Evolutionary conservation across 2,113 vertebrate genomes (phyloP).

Genomic region (Galemys pyrenaicus): DNA sequence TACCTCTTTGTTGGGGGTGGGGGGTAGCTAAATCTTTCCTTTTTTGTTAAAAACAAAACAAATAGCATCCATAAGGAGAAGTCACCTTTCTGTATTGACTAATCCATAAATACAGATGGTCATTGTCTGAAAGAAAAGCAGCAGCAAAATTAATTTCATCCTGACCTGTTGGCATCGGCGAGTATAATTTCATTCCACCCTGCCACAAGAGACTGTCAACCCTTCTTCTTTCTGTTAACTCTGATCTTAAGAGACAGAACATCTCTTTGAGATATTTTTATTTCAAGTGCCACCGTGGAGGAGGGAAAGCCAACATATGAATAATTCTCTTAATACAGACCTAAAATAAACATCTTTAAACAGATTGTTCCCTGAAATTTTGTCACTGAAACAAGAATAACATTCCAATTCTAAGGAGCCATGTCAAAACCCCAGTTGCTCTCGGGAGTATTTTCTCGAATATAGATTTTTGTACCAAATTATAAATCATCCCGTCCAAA

Average conservation of each 20-base stretch:
- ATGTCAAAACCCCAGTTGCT: neutral
- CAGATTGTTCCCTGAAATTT: slow-evolving; percentile 51
- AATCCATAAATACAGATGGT: slow-evolving; percentile 57
- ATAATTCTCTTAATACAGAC: slow-evolving; percentile 61
- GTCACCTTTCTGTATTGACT: slow-evolving; percentile 27
- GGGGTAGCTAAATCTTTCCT: slow-evolving; percentile 73
- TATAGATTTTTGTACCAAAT: slow-evolving; percentile 55
- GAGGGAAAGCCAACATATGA: slow-evolving; percentile 75
- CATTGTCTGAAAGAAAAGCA: slow-evolving; percentile 63
- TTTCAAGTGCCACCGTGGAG: slow-evolving; percentile 50
- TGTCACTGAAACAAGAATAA: slow-evolving; percentile 33
- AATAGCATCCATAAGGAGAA: slow-evolving; percentile 62
- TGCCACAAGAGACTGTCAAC: slow-evolving; percentile 64
- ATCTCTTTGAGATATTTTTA: slow-evolving; percentile 63
- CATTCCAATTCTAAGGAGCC: slow-evolving; percentile 44
- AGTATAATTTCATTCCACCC: slow-evolving; percentile 55
- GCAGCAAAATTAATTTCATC: slow-evolving; percentile 69
- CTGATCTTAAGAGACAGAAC: slow-evolving; percentile 72
- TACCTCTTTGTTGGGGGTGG: slow-evolving; percentile 52
- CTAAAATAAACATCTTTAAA: slow-evolving; percentile 68
- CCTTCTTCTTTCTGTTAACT: slow-evolving; percentile 62
- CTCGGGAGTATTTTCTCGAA: slow-evolving; percentile 23
- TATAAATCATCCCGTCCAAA: slow-evolving; percentile 65
- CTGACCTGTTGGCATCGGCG: slow-evolving; percentile 63
- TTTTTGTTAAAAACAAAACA: slow-evolving; percentile 67